Evolutionary conservation across 2,113 vertebrate species (phyloP).

Genomic region (Sturnus vulgaris): DNA sequence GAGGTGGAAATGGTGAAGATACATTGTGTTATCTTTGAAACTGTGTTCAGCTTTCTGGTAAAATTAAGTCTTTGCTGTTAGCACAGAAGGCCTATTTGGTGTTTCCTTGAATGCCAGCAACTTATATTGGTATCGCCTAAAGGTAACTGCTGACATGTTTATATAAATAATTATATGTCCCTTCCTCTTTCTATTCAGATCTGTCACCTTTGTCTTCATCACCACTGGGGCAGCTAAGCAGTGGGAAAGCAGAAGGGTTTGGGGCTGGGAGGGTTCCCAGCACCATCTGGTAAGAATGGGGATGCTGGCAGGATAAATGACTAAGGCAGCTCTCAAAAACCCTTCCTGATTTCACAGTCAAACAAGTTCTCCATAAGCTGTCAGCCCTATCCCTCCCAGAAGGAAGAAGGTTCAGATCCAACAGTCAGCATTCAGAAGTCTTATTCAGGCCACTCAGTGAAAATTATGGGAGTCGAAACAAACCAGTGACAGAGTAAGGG

Average conservation of each 20-base stretch:
- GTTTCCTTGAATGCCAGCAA: constrained; percentile 3
- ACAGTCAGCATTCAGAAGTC: background rate
- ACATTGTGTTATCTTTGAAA: constrained; percentile 36
- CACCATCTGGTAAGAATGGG: background rate
- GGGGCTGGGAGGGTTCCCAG: background rate
- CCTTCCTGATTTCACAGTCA: background rate
- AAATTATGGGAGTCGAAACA: background rate
- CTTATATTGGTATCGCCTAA: background rate
- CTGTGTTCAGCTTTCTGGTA: constrained; percentile 14
- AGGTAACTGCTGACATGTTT: background rate
- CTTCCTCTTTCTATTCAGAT: background rate
- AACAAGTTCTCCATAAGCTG: background rate
- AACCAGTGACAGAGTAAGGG: background rate
- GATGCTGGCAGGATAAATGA: background rate
- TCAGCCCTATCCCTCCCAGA: background rate
- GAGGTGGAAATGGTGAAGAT: constrained; percentile 6
- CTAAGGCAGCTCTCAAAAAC: background rate
- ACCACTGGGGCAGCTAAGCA: background rate
- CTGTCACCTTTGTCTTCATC: background rate
- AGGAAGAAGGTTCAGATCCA: background rate
- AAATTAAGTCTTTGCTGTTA: constrained; percentile 15
- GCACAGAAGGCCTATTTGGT: background rate
- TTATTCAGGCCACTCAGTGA: background rate
- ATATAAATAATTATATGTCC: background rate
- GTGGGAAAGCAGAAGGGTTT: background rate